A percentile compares a stretch with the other conserved stretches of the same genome.
Conservation (phyloP, 1,140 invertebrate species). For the Archivesica marissinica region DNA sequence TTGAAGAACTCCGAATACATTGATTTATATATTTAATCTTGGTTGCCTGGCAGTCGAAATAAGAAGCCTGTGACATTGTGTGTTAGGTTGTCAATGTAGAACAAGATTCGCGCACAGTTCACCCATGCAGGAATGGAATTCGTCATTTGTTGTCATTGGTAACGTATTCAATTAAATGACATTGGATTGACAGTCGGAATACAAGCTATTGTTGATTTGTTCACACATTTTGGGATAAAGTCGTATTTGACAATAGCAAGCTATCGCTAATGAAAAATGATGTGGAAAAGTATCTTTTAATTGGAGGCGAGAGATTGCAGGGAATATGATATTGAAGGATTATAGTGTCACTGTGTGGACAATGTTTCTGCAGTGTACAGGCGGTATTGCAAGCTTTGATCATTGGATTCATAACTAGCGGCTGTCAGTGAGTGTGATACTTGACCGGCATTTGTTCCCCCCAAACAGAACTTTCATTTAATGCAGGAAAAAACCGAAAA, state of each 20-base stretch:
- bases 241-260: background rate
- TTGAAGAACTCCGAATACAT: background rate
- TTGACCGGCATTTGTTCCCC: background rate
- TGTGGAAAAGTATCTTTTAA: conserved; percentile 44
- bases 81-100: background rate
- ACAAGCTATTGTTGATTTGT: conserved; percentile 12
- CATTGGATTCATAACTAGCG: background rate
- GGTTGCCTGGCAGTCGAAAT: conserved; percentile 7
- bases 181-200: conserved; percentile 19
- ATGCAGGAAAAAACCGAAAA: background rate
- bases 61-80: background rate
- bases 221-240: background rate
- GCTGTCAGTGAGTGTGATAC: conserved; percentile 14
- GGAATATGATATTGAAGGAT: conserved; percentile 23
- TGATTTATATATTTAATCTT: background rate
- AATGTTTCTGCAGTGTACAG: conserved; percentile 21
- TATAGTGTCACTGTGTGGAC: conserved; percentile 16
- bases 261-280: conserved; percentile 38
- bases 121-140: conserved; percentile 34
- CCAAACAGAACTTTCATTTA: background rate
- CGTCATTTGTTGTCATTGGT: conserved; percentile 37
- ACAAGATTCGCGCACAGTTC: background rate
- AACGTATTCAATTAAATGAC: conserved; percentile 29
- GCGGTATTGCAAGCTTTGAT: background rate
- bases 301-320: conserved; percentile 2